A percentile compares a stretch with the other conserved stretches of the same genome.
phyloP scores from a whole-genome alignment of 2,113 vertebrate species.

The Sterrhoptilus dennistouni region DNA sequence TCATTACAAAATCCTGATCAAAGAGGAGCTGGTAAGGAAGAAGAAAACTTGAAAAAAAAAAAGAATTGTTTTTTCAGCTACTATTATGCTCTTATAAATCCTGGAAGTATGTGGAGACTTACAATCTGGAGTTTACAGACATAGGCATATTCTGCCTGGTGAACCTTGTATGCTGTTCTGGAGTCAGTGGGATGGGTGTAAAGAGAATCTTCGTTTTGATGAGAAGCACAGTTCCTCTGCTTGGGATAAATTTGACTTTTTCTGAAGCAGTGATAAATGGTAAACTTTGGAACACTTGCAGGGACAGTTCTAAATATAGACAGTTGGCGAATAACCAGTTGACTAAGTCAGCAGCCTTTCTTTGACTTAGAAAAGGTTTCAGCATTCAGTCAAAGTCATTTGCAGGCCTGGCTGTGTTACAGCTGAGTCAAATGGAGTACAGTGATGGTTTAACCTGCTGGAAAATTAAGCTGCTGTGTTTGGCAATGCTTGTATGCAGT shows the following conservation, averaged over 20 bases:
- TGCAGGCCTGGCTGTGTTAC: background rate
- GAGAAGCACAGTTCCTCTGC: background rate
- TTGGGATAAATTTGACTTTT: background rate
- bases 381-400: slow-evolving; percentile 2
- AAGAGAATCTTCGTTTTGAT: background rate
- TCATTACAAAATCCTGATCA: background rate
- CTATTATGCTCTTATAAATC: background rate
- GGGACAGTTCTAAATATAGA: slow-evolving; percentile 6
- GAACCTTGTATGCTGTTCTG: background rate
- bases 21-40: background rate
- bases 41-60: background rate
- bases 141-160: background rate
- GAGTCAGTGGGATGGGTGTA: background rate
- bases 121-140: background rate
- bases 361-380: background rate
- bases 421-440: background rate
- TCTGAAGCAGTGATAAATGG: background rate
- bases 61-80: background rate
- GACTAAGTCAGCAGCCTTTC: slow-evolving; percentile 15
- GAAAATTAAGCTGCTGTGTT: background rate
- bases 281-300: background rate
- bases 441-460: background rate
- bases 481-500: background rate
- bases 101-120: background rate
- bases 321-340: background rate